phyloP scores from a whole-genome alignment of 2,113 vertebrate genomes.

The Halcyon senegalensis region DNA sequence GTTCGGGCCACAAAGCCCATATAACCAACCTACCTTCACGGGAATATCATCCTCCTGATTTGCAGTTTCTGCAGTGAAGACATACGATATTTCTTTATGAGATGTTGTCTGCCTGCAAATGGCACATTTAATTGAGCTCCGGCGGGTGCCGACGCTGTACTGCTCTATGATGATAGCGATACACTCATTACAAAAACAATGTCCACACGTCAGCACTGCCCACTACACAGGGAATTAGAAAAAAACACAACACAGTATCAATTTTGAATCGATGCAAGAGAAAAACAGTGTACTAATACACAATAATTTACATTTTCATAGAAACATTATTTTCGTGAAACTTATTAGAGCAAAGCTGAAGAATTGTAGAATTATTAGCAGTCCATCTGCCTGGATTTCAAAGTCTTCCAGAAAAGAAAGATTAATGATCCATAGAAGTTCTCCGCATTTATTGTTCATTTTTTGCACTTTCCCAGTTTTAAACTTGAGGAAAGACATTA shows the following conservation, averaged over 20 bases:
- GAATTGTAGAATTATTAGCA: neutral
- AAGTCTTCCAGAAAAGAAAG: neutral
- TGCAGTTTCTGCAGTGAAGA: constrained; percentile 90
- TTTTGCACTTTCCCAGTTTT: neutral
- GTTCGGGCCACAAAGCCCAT: neutral
- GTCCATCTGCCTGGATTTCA: neutral
- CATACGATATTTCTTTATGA: constrained; percentile 95
- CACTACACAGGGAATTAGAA: constrained; percentile 78
- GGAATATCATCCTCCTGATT: constrained; percentile 91
- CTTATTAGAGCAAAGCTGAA: neutral
- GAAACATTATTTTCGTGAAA: neutral
- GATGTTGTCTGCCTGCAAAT: constrained; percentile 96
- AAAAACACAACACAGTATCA: neutral
- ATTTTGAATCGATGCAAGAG: neutral
- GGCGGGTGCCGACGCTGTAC: constrained; percentile 91
- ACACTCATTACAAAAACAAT: constrained; percentile 98
- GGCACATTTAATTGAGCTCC: constrained; percentile 93
- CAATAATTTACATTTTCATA: neutral
- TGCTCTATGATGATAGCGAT: constrained; percentile 94
- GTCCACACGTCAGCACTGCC: constrained; percentile 96
- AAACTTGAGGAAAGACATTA: neutral
- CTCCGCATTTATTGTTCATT: neutral
- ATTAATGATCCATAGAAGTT: neutral
- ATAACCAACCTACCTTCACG: constrained; percentile 81
- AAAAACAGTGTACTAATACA: neutral